Base-by-base conservation (phyloP, 1,140 invertebrate genomes). In the Drosophila kohkoa region DNA sequence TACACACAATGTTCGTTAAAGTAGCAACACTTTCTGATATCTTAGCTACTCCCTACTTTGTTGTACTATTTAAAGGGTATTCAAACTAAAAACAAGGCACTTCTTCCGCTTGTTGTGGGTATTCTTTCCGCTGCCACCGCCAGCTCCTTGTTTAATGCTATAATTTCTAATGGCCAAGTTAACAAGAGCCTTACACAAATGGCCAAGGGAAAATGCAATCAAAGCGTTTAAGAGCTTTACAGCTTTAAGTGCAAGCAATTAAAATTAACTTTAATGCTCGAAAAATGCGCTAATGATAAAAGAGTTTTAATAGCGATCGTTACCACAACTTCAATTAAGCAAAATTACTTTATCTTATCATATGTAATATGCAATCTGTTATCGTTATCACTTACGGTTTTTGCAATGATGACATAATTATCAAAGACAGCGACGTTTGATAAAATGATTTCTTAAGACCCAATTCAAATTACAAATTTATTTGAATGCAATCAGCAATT, bases 181-280 rank as follows among this genome's bases (percentile, higher is more conserved):
- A 81, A 81, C 79, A 81, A 81, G 67, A 81, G 77, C 48, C 77
- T 81, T 67, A 49, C 74, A 54, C 67, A 49, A 77, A 51, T 71
- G 62, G 16, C 57, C 57, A 59, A 57, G 46, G 76, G 63, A 64
- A 71, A 82, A 57, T 68, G 75, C 25, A 79, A 74, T 79, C 59
- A 55, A 51, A 70, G 54, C 25, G 52, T 58, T 60, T 62, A 69
- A 45, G 48, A 65, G 68, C 54, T 65, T 16, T 15, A 15, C 20
- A 51, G 48, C 58, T 20, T 35, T 16, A 62, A 62, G 41, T 49
- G 45, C 45, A 28, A 25, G 16, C 20, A 41, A 57, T 46, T 32
- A 48, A 20, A 13, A 30, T 52, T 11, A 38, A 64, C 11, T 64
- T 52, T 15, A 64, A 41, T 64, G 59, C 8, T 49, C 15, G 8